A percentile compares a stretch with the other conserved stretches of the same genome.
Conservation (phyloP, 2,797 vertebrate species). For the Zenarchopterus dispar region DNA sequence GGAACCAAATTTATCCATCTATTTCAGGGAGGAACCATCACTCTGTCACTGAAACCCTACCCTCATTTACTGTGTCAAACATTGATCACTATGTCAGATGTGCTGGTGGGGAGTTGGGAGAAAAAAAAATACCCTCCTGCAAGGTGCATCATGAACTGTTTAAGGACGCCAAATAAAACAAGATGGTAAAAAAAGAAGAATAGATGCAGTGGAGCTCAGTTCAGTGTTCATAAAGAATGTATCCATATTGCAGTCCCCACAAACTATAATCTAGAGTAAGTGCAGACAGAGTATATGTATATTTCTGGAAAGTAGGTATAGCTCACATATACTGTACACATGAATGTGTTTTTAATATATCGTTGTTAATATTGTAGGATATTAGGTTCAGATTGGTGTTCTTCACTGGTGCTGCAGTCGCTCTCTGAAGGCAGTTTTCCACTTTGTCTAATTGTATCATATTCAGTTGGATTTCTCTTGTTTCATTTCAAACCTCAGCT, state of each 20-base stretch:
- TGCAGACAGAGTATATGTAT: slow-evolving; percentile 66
- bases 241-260: slow-evolving; percentile 52
- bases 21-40: slow-evolving; percentile 65
- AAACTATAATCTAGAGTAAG: slow-evolving; percentile 48
- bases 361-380: slow-evolving; percentile 56
- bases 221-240: slow-evolving; percentile 51
- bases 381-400: slow-evolving; percentile 57
- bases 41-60: slow-evolving; percentile 68
- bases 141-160: slow-evolving; percentile 2
- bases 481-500: not conserved
- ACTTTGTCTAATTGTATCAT: slow-evolving; percentile 13
- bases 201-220: not conserved
- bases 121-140: slow-evolving; percentile 5
- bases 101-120: slow-evolving; percentile 9
- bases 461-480: not conserved
- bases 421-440: slow-evolving; percentile 45
- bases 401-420: slow-evolving; percentile 8
- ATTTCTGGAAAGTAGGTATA: slow-evolving; percentile 70
- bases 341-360: slow-evolving; percentile 73
- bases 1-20: slow-evolving; percentile 73
- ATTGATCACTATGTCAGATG: slow-evolving; percentile 5
- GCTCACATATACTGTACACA: slow-evolving; percentile 70
- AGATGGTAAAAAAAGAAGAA: not conserved
- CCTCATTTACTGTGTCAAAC: slow-evolving; percentile 73
- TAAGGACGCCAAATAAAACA: slow-evolving; percentile 16